A percentile compares a stretch with the other conserved stretches of the same genome.
These are phyloP conservation scores for Ptiloglossa arizonensis DNA, from an alignment of 1,140 invertebrate species.

Conservation along the genomic window DNA sequence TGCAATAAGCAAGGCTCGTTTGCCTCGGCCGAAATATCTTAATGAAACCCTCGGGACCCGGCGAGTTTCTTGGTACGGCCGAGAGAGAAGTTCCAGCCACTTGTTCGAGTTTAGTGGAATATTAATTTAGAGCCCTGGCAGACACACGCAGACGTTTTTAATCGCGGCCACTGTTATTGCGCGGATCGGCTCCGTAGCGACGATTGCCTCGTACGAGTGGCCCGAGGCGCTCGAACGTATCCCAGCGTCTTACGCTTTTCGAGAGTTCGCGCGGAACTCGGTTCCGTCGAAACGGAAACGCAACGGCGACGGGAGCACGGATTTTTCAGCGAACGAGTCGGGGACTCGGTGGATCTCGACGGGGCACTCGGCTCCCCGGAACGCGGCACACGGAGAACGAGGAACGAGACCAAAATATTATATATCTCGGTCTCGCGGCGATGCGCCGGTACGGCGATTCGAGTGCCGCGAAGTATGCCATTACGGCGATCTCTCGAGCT, in stretches of 20 bases:
- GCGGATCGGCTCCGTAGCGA: constrained; percentile 21
- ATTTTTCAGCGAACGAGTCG: background rate
- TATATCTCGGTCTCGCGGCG: constrained; percentile 11
- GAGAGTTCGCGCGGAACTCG: background rate
- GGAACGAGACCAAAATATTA: constrained; percentile 32
- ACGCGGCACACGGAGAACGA: constrained; percentile 5
- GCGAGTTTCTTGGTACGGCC: constrained; percentile 48
- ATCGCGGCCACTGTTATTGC: constrained; percentile 45
- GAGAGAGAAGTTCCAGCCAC: constrained; percentile 41
- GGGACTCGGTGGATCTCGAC: background rate
- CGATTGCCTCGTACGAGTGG: background rate
- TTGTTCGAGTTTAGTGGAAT: constrained; percentile 59
- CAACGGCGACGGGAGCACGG: background rate
- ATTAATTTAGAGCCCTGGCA: constrained; percentile 57
- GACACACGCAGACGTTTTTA: constrained; percentile 53
- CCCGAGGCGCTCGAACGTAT: too few relatives aligned
- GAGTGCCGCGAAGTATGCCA: constrained; percentile 46
- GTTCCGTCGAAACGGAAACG: background rate
- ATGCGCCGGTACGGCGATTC: constrained; percentile 4
- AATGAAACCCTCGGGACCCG: constrained; percentile 63
- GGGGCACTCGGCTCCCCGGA: background rate
- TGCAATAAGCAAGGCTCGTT: constrained; percentile 62
- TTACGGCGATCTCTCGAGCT: constrained; percentile 56
- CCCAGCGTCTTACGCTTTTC: too few relatives aligned
- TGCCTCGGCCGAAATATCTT: constrained; percentile 59